Conservation (phyloP, 2,888 invertebrate species). For the Epinotia brunnichana region DNA sequence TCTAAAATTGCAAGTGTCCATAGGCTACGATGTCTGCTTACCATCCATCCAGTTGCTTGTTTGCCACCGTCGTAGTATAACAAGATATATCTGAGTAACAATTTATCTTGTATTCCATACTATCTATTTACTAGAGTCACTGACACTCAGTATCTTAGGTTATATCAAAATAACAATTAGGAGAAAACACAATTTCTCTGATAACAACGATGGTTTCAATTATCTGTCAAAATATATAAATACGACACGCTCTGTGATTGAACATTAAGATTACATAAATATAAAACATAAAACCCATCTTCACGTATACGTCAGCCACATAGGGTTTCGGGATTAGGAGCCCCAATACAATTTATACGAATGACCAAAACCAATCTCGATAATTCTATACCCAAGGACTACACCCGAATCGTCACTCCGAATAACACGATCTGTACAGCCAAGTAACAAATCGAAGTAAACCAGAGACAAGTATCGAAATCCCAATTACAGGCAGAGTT, state of each 20-base stretch:
- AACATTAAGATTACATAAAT: not conserved
- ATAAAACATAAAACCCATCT: no score
- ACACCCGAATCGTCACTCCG: constrained; percentile 19
- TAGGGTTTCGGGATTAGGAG: not conserved
- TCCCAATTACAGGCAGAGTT: constrained; percentile 44
- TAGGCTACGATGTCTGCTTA: no score
- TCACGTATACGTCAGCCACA: not conserved
- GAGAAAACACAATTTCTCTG: no score
- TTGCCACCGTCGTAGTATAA: no score
- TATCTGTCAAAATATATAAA: not conserved
- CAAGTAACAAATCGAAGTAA: constrained; percentile 42
- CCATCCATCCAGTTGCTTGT: no score
- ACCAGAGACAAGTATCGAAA: constrained; percentile 44
- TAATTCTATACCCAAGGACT: constrained; percentile 18
- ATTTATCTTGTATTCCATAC: no score
- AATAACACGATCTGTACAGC: constrained; percentile 36
- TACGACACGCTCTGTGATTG: not conserved
- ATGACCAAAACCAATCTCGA: constrained; percentile 18
- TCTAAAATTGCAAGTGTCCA: no score
- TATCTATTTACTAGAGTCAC: no score
- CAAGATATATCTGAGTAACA: no score
- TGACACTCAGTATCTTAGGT: no score
- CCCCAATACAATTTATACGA: constrained; percentile 12
- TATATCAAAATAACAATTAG: not conserved
- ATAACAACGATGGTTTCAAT: not conserved